These are phyloP conservation scores for Myotis planiceps DNA, from an alignment of 2,797 vertebrate species.

Conservation along the genomic window DNA sequence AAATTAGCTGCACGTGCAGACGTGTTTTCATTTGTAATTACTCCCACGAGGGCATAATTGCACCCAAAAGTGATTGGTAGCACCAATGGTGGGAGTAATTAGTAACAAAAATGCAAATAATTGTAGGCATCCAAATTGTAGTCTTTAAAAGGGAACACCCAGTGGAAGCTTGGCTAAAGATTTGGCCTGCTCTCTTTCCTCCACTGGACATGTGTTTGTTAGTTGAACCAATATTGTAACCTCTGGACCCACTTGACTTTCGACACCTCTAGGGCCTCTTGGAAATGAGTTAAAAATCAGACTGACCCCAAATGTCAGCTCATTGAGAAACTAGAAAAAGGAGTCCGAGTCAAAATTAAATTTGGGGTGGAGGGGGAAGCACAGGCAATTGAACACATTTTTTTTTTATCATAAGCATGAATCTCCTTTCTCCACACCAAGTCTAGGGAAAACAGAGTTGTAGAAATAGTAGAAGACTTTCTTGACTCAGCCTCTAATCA, in stretches of 20 bases:
- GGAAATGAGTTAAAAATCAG: neutral
- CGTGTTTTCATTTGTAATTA: conserved; percentile 71
- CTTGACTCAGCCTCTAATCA: neutral
- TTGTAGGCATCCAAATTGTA: conserved; percentile 43
- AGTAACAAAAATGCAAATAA: conserved; percentile 68
- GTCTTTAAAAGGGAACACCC: conserved; percentile 14
- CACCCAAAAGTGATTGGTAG: conserved; percentile 65
- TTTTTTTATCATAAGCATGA: conserved; percentile 27
- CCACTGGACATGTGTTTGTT: neutral
- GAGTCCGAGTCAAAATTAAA: conserved; percentile 17
- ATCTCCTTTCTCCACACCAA: neutral
- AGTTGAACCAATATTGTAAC: conserved; percentile 13
- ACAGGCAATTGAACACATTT: neutral
- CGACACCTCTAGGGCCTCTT: neutral
- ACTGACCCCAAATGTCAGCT: neutral
- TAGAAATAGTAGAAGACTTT: neutral
- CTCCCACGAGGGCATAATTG: conserved; percentile 67
- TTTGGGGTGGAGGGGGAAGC: neutral
- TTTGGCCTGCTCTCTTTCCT: neutral
- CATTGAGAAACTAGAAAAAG: neutral
- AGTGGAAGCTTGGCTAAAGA: conserved; percentile 26
- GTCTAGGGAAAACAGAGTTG: neutral
- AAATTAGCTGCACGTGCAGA: conserved; percentile 75
- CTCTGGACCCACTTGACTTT: neutral
- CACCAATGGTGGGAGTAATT: conserved; percentile 62